Conservation (phyloP, 2,888 invertebrate genomes). For the Apotomis turbidana region DNA sequence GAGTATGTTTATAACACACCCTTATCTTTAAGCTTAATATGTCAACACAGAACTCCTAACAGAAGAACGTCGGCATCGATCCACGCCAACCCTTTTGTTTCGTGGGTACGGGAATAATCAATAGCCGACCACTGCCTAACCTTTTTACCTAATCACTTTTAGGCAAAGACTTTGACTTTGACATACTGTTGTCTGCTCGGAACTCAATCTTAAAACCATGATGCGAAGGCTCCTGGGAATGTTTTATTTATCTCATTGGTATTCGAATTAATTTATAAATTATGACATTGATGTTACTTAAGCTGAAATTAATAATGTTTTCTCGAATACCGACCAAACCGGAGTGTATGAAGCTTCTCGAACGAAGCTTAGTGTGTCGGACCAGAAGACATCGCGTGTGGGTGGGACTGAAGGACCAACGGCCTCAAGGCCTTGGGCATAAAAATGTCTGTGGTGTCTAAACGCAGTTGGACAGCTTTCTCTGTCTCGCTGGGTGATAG, state of each 20-base stretch:
- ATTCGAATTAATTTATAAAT: too few species aligned
- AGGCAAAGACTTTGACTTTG: constrained; percentile 10
- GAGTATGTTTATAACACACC: not conserved
- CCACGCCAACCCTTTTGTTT: constrained; percentile 30
- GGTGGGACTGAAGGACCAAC: too few species aligned
- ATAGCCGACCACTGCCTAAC: constrained; percentile 26
- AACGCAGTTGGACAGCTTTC: too few species aligned
- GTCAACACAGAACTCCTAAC: not conserved
- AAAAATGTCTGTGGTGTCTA: too few species aligned
- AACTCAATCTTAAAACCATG: not conserved
- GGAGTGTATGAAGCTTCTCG: too few species aligned
- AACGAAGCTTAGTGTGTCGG: too few species aligned
- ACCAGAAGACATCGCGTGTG: too few species aligned
- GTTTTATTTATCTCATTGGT: not conserved
- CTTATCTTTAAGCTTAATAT: not conserved
- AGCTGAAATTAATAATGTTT: too few species aligned
- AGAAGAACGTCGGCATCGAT: constrained; percentile 23
- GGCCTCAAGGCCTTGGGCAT: too few species aligned
- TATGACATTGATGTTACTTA: too few species aligned
- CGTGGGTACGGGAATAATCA: constrained; percentile 31
- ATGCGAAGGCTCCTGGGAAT: not conserved
- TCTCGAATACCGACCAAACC: too few species aligned
- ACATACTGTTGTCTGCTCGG: not conserved
- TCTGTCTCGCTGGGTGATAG: too few species aligned
- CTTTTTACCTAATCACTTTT: constrained; percentile 27